A percentile compares a stretch with the other conserved stretches of the same genome.
These are phyloP conservation scores for Astreopora myriophthalma DNA, from an alignment of 64 coral and sea anemone genomes.

Conservation along the genomic window DNA sequence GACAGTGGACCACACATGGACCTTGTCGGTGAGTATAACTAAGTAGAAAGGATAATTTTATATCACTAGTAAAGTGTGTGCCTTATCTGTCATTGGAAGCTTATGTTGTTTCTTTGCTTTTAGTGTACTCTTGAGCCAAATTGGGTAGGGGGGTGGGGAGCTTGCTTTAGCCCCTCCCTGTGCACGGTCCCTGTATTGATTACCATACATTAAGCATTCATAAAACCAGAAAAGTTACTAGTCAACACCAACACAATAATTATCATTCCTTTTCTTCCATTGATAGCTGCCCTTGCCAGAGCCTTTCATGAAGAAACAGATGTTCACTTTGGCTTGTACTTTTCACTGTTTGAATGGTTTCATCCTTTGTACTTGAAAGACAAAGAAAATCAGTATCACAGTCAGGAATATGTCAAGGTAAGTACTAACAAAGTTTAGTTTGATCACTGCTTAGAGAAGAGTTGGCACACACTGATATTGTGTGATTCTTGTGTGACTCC, in stretches of 20 bases:
- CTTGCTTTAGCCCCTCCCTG: too few relatives aligned
- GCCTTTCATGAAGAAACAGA: slow-evolving; percentile 22
- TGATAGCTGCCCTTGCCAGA: slow-evolving; percentile 45
- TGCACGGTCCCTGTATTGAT: too few relatives aligned
- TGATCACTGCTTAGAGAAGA: too few relatives aligned
- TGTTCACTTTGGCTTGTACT: slow-evolving; percentile 60
- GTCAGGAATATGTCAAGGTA: slow-evolving; percentile 54
- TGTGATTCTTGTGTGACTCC: too few relatives aligned
- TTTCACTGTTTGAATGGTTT: slow-evolving; percentile 77
- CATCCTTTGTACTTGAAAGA: slow-evolving; percentile 68
- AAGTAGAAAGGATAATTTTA: background rate
- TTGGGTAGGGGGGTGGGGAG: too few relatives aligned
- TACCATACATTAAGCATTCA: too few relatives aligned
- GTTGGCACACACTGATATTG: too few relatives aligned
- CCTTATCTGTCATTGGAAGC: too few relatives aligned
- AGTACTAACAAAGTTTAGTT: background rate
- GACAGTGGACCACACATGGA: slow-evolving; percentile 73
- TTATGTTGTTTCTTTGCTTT: too few relatives aligned
- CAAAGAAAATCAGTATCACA: slow-evolving; percentile 30
- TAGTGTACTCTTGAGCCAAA: too few relatives aligned
- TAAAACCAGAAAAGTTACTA: too few relatives aligned
- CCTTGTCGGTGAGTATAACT: slow-evolving; percentile 49
- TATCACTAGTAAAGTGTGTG: background rate
- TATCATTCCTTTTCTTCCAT: background rate
- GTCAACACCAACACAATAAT: too few relatives aligned